Percentiles rank a stretch among this genome's conserved stretches.
These are phyloP conservation scores for Pogoniulus pusillus DNA, from an alignment of 2,797 vertebrate genomes.

Conservation along the genomic window DNA sequence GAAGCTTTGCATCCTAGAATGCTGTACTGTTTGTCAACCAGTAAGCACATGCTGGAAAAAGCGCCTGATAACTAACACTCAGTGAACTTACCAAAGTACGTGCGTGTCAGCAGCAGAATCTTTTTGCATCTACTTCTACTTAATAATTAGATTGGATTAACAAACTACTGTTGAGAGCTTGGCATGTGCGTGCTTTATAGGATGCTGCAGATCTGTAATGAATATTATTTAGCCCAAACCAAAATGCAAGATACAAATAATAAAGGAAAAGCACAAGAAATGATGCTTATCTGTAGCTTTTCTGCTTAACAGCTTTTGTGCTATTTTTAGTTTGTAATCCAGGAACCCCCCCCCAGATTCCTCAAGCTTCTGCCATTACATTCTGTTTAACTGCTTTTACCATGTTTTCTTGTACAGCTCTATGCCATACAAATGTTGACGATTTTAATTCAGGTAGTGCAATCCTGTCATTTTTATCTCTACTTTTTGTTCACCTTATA, in stretches of 20 bases:
- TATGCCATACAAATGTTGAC: background rate
- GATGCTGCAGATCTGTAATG: background rate
- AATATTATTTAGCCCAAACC: background rate
- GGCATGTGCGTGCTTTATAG: background rate
- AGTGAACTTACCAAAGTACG: background rate
- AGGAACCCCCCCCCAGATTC: background rate
- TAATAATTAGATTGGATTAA: background rate
- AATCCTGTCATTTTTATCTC: background rate
- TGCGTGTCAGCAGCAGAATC: background rate
- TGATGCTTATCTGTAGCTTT: background rate
- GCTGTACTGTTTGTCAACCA: background rate
- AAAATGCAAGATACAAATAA: background rate
- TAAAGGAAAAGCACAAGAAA: background rate
- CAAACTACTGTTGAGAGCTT: background rate
- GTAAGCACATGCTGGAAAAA: background rate
- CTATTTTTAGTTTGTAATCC: background rate
- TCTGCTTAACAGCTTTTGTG: background rate
- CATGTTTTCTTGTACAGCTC: background rate
- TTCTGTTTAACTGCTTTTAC: conserved; percentile 3
- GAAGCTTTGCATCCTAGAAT: background rate
- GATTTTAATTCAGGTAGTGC: background rate
- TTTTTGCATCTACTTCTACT: background rate
- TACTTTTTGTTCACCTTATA: conserved; percentile 59
- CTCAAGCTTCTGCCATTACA: background rate
- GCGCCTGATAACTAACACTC: background rate